Percentiles rank a stretch among this genome's conserved stretches.
These are phyloP conservation scores for Gobio gobio DNA, from an alignment of 2,113 vertebrate species.

Conservation along the genomic window DNA sequence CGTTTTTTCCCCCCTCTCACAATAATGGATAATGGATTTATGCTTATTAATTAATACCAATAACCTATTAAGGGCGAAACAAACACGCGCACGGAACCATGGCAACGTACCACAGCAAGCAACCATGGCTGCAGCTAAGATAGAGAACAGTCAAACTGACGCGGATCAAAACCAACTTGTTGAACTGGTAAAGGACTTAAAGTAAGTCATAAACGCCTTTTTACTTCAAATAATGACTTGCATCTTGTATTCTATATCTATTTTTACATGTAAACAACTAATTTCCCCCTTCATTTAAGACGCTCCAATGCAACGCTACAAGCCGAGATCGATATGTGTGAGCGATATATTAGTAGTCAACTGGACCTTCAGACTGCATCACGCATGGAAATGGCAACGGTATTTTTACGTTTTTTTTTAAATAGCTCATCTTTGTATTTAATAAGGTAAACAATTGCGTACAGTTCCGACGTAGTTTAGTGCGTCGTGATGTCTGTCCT, in stretches of 20 bases:
- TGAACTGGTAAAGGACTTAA: conserved; percentile 52
- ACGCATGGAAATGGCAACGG: conserved; percentile 32
- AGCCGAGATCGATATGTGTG: conserved; percentile 74
- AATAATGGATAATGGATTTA: neutral
- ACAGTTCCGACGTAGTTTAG: neutral
- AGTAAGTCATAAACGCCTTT: conserved; percentile 35
- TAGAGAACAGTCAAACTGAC: conserved; percentile 6
- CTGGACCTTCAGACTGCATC: conserved; percentile 58
- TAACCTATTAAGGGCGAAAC: neutral
- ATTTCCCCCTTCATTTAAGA: conserved; percentile 59
- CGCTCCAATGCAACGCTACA: conserved; percentile 67
- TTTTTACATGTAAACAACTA: neutral
- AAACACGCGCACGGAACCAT: neutral
- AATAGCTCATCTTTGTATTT: neutral
- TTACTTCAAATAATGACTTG: neutral
- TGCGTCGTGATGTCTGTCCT: neutral
- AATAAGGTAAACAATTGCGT: neutral
- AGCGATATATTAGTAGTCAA: conserved; percentile 68
- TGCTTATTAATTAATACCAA: neutral
- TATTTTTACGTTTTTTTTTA: neutral
- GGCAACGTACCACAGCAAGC: conserved; percentile 48
- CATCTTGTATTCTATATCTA: neutral
- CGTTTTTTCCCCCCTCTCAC: neutral
- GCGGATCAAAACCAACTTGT: conserved; percentile 12
- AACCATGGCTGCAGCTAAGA: conserved; percentile 64